These are phyloP conservation scores for Anthrax anthrax DNA, from an alignment of 2,888 invertebrate genomes.

Conservation along the genomic window DNA sequence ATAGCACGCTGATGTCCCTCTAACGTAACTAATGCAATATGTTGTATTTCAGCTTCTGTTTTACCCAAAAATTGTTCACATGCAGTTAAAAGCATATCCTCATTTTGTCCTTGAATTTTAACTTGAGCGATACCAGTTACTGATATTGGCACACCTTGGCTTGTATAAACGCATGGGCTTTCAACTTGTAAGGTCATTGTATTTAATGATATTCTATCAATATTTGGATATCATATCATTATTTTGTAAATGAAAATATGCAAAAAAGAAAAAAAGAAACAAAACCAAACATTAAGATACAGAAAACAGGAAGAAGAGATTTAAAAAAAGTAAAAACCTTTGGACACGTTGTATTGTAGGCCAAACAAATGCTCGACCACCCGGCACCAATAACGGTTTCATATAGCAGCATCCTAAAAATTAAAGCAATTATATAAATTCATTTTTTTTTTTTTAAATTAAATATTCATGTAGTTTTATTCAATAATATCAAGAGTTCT, in stretches of 20 bases:
- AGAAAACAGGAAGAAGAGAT: background rate
- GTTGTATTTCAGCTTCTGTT: slow-evolving; percentile 72
- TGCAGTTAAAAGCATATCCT: slow-evolving; percentile 62
- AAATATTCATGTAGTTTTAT: no score
- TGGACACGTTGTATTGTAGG: slow-evolving; percentile 78
- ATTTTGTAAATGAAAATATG: background rate
- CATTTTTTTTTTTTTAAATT: no score
- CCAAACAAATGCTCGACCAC: slow-evolving; percentile 96
- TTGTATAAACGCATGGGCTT: slow-evolving; percentile 89
- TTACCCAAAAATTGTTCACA: slow-evolving; percentile 92
- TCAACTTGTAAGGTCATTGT: slow-evolving; percentile 96
- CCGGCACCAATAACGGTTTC: slow-evolving; percentile 84
- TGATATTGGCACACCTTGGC: slow-evolving; percentile 92
- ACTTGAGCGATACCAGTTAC: slow-evolving; percentile 97
- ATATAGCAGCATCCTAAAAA: slow-evolving; percentile 83
- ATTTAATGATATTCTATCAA: slow-evolving; percentile 73
- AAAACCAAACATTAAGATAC: background rate
- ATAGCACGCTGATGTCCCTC: slow-evolving; percentile 92
- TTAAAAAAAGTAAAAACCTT: slow-evolving; percentile 36
- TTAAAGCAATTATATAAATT: no score
- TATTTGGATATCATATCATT: no score
- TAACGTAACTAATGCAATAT: slow-evolving; percentile 79
- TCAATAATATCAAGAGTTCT: no score
- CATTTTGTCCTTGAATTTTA: slow-evolving; percentile 60
- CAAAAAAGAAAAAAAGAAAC: background rate